Evolutionary conservation across 2,888 invertebrate species (phyloP), one percentile per base, ranked within the genome.

Genomic region (Aleiodes alternator): DNA sequence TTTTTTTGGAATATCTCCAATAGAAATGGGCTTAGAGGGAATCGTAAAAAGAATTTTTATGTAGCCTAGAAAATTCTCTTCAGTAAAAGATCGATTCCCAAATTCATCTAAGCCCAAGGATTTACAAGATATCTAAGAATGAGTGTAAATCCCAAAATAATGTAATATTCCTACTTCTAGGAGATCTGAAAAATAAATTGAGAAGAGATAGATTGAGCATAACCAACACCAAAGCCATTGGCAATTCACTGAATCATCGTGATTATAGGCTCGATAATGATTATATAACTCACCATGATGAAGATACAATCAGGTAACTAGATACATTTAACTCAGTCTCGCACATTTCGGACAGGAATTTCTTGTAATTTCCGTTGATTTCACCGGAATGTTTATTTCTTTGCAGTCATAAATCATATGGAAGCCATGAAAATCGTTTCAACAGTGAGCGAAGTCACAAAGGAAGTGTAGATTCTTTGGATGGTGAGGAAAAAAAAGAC

Each of bases 391-490:
- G 9, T 9, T 66, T 48, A 66, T 77, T 59, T 69, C 80, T 72
- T 75, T 79, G 79, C 80, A 97, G 96, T 91, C 96, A 96, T 90
- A 96, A 96, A 91, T 97, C 97, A 70, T 96, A 96, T 88, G 96
- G 96, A 85, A 97, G 97, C 90, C 96, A 97, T 90, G 96, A 96
- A 90, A 95, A 96, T 90, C 93, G 96, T 86, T 94, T 95, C 79
- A 96, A 95, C 88, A 96, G 96, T 91, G 96, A 96, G 87, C 96
- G 96, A 90, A 97, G 96, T 90, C 97, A 97, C 90, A 96, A 96
- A 91, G 96, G 96, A 78, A 96, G 96, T 86, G 94, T 94, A 82
- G 96, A 96, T 87, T 95, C 95, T 77, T 92, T 96, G 89, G 95
- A 96, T 82, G 95, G 95, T 79, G 96, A 97, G 90, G 96, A 97